Percentiles rank a stretch among this genome's conserved stretches.
Evolutionary conservation across 2,888 invertebrate genomes (phyloP).

Genomic region (Xylota segnis): DNA sequence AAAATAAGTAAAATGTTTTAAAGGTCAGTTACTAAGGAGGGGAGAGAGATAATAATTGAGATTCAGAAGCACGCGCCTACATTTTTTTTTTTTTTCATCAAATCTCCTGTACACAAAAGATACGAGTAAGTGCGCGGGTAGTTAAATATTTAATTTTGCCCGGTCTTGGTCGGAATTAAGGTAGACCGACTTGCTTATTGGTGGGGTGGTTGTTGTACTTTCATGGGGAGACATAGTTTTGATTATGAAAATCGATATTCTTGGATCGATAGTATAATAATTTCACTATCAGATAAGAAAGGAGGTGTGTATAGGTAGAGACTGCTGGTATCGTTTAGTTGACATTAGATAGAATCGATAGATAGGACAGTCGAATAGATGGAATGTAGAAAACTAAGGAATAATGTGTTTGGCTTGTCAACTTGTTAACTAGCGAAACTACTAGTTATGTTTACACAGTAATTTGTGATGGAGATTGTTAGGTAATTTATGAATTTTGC

Average conservation of each 20-base stretch:
- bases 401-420: background rate
- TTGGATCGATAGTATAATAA: constrained; percentile 11
- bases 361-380: constrained; percentile 8
- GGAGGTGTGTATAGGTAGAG: constrained; percentile 27
- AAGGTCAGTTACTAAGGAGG: constrained; percentile 26
- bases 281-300: constrained; percentile 17
- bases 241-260: constrained; percentile 15
- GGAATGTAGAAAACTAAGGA: background rate
- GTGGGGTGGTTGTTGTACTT: background rate
- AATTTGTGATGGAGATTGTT: constrained; percentile 12
- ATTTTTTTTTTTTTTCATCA: background rate
- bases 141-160: constrained; percentile 47
- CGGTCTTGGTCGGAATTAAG: constrained; percentile 25
- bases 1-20: constrained; percentile 6
- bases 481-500: constrained; percentile 11
- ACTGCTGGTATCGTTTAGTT: background rate
- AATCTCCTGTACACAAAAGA: constrained; percentile 15
- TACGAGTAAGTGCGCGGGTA: background rate
- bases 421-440: background rate
- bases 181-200: background rate
- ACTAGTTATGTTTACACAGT: constrained; percentile 24
- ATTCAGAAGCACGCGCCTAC: constrained; percentile 30
- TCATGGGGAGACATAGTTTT: background rate
- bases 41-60: constrained; percentile 19
- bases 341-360: background rate